These are phyloP conservation scores for Brachypterus glaber DNA, from an alignment of 2,888 invertebrate genomes.

Conservation along the genomic window DNA sequence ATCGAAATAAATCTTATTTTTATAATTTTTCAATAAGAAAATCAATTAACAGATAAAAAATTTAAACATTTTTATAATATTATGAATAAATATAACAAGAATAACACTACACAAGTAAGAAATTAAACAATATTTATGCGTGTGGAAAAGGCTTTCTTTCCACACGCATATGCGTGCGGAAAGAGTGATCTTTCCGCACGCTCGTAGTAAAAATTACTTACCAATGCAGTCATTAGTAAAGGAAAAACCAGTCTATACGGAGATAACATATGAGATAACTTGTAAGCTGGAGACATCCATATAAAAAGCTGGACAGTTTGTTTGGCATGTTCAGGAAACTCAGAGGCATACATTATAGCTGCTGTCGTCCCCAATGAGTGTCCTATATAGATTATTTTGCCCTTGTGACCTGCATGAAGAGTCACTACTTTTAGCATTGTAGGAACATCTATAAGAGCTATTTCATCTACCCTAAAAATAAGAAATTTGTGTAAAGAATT, in stretches of 20 bases:
- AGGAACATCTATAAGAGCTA: conserved; percentile 49
- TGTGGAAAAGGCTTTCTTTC: no score
- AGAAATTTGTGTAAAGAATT: no score
- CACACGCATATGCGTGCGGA: no score
- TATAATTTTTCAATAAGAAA: no score
- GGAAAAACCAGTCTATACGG: conserved; percentile 57
- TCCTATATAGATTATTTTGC: conserved; percentile 44
- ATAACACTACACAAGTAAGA: no score
- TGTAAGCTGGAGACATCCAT: conserved; percentile 46
- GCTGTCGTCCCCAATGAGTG: conserved; percentile 52
- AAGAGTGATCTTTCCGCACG: no score
- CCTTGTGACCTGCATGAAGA: conserved; percentile 34
- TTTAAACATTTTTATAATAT: no score
- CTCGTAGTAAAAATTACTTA: conserved; percentile 17
- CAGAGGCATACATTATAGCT: conserved; percentile 48
- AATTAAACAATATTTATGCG: no score
- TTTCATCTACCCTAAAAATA: conserved; percentile 47
- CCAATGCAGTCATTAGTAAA: conserved; percentile 35
- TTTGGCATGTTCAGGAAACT: conserved; percentile 46
- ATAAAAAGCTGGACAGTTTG: conserved; percentile 44
- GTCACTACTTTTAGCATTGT: conserved; percentile 47
- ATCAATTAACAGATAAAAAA: no score
- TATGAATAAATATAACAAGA: no score
- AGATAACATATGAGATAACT: conserved; percentile 47
- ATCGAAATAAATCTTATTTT: no score